A percentile compares a stretch with the other conserved stretches of the same genome.
Evolutionary conservation across 1,140 invertebrate species (phyloP).

Genomic region (Drosophila sp.): DNA sequence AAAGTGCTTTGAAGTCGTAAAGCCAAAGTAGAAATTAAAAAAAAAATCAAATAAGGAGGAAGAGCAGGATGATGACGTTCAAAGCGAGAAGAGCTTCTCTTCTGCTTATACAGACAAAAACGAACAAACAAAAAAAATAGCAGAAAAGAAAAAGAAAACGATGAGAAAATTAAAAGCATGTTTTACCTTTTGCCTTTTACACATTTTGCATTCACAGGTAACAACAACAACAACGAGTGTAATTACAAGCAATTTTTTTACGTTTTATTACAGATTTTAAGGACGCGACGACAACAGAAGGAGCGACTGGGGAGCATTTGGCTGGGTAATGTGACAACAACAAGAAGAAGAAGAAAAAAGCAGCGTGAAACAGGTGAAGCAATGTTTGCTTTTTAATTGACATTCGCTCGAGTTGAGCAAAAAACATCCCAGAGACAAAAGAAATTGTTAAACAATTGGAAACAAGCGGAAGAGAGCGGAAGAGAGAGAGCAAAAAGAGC

Average conservation of each 20-base stretch:
- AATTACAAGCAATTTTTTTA: conserved; percentile 80
- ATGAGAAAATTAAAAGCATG: conserved; percentile 67
- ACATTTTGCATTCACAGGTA: conserved; percentile 58
- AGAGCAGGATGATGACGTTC: background rate
- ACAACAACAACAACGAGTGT: conserved; percentile 51
- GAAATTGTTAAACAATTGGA: conserved; percentile 57
- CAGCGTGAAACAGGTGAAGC: conserved; percentile 33
- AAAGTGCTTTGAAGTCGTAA: conserved; percentile 74
- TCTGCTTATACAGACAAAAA: conserved; percentile 2
- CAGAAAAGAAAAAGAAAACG: conserved; percentile 32
- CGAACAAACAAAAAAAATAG: conserved; percentile 19
- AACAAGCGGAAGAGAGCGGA: conserved; percentile 28
- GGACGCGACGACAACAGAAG: conserved; percentile 42
- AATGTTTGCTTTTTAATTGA: conserved; percentile 77
- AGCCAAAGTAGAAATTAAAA: conserved; percentile 75
- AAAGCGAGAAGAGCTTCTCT: background rate
- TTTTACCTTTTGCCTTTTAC: conserved; percentile 58
- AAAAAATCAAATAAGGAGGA: background rate
- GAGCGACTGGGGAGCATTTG: conserved; percentile 54
- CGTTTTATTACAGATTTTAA: conserved; percentile 81
- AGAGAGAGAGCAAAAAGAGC: conserved; percentile 31
- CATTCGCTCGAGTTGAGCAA: conserved; percentile 67
- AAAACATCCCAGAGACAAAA: background rate
- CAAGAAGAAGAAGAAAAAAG: conserved; percentile 30
- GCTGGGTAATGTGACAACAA: conserved; percentile 76